A percentile compares a stretch with the other conserved stretches of the same genome.
phyloP scores from a whole-genome alignment of 2,113 vertebrate genomes.

The Thymallus thymallus region DNA sequence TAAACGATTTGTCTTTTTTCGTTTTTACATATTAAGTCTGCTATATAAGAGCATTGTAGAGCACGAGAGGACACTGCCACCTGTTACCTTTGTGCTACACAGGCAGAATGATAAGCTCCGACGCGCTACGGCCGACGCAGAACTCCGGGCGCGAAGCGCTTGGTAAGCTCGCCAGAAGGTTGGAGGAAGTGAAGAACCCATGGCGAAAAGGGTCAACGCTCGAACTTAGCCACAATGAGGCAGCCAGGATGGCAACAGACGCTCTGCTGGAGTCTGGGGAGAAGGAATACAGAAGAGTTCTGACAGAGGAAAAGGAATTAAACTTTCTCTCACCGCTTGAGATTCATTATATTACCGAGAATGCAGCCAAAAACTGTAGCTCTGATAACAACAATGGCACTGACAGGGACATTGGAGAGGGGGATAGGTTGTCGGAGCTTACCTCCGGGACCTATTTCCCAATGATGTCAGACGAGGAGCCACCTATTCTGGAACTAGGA shows the following conservation, averaged over 20 bases:
- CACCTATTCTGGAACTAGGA: constrained; percentile 90
- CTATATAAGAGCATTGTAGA: not conserved
- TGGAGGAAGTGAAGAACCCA: constrained; percentile 90
- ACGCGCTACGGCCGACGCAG: constrained; percentile 58
- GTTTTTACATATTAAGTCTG: not conserved
- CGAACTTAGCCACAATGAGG: constrained; percentile 91
- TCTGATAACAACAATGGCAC: constrained; percentile 42
- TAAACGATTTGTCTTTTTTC: not conserved
- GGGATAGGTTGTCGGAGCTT: constrained; percentile 81
- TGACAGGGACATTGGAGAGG: constrained; percentile 63
- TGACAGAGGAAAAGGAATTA: constrained; percentile 84
- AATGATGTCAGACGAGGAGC: constrained; percentile 88
- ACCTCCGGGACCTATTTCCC: constrained; percentile 97
- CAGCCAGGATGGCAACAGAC: constrained; percentile 86
- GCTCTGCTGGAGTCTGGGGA: constrained; percentile 89
- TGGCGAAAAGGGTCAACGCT: constrained; percentile 81
- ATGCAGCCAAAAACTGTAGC: constrained; percentile 54
- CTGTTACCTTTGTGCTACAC: not conserved
- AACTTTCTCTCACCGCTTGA: constrained; percentile 85
- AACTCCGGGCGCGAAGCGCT: constrained; percentile 61
- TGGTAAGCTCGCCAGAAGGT: constrained; percentile 81
- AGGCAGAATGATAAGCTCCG: constrained; percentile 64
- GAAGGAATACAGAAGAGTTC: constrained; percentile 80
- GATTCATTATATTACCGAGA: constrained; percentile 80
- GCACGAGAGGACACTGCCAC: too few relatives aligned